Base-by-base conservation (phyloP, 2,888 invertebrate genomes). In the Xiphydria camelus region DNA sequence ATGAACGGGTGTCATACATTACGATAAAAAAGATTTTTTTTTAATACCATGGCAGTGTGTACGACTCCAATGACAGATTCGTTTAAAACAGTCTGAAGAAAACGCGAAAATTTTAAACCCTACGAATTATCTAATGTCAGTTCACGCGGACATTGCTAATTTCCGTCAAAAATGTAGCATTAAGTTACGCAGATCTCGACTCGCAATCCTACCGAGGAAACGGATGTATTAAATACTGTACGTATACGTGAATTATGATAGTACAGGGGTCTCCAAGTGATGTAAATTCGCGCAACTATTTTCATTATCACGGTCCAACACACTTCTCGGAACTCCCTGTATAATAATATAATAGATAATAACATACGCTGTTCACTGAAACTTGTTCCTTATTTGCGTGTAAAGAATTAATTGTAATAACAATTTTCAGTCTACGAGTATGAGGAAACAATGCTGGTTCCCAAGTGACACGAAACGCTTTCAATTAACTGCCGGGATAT, bases 1-100 rank as follows among this genome's bases (percentile, higher is more conserved):
- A 62, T 59, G 55, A 60, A 53, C 42, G 45, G 53, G 53, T 52
- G 44, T 49, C 29, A 26, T 46, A 55, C 45, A 52, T 54, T 48
- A 45, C 45, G 51, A 47, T 49, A 32, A 44, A 25, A 49, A 47
- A 54, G 41, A 53, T 48, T 41, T 38, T 51, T n/a, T 25, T 35
- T 40, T 47, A 51, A 50, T 46, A 55, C 51, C 29, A 37, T 60
- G 62, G 62, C 60, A 60, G 60, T 63, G 41, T n/a, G 15, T 44
- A 20, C 36, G 37, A 41, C 20, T 20, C 26, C 10, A 38, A 44
- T 44, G 19, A 31, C 37, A 44, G 14, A 12, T 44, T 44, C 19
- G 12, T 32, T 19, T 18, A 18, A 39, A 19, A 23, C 26, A 42
- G 15, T n/a, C n/a, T n/a, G n/a, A n/a, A n/a, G n/a, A 29, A 29